phyloP scores from a whole-genome alignment of 2,113 vertebrate species.

The Zosterops pallidus region DNA sequence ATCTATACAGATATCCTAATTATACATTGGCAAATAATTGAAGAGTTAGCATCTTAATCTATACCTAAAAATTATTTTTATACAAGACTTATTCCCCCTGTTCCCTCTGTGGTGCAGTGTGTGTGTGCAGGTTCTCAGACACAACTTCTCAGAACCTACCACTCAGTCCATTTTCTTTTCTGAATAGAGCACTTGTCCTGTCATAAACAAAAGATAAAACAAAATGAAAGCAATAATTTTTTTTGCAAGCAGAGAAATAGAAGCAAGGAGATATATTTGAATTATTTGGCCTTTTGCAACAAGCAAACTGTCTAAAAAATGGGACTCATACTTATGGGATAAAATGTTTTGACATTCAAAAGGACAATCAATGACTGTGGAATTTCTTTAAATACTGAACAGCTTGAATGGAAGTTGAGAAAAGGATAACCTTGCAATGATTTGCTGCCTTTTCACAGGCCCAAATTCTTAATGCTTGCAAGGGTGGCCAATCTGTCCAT shows the following conservation, averaged over 20 bases:
- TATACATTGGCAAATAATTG: background rate
- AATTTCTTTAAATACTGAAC: conserved; percentile 1
- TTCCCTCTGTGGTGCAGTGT: background rate
- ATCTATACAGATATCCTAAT: background rate
- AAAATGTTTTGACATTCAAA: background rate
- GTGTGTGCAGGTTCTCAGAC: background rate
- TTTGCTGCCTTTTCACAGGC: background rate
- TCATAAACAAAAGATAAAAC: background rate
- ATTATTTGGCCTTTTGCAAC: background rate
- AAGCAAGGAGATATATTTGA: background rate
- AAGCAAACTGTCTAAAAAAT: background rate
- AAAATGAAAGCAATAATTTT: background rate
- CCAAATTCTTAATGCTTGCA: background rate
- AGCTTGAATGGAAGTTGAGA: background rate
- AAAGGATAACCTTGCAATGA: background rate
- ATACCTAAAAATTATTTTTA: background rate
- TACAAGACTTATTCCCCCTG: background rate
- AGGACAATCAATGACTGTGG: background rate
- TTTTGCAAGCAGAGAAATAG: background rate
- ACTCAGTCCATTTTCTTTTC: background rate
- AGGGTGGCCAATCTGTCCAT: background rate
- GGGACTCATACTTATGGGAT: accelerated
- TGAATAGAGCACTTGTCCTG: background rate
- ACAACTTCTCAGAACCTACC: background rate
- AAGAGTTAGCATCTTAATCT: background rate